Evolutionary conservation across 1,140 invertebrate genomes (phyloP).

Genomic region (Caenorhabditis latens): DNA sequence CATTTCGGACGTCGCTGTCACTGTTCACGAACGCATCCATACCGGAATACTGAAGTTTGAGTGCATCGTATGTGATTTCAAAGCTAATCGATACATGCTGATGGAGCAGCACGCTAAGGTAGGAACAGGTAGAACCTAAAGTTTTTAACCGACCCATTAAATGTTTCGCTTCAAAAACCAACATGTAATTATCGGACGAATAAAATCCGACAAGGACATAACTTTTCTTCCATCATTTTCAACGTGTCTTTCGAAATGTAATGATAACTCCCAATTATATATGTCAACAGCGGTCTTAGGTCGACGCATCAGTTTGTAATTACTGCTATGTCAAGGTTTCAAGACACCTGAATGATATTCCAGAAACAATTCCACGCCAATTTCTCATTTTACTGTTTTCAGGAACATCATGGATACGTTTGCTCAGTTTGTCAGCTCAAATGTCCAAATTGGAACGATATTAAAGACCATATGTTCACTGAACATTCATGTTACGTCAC

Average conservation of each 20-base stretch:
- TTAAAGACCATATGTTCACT: conserved; percentile 75
- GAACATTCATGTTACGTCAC: conserved; percentile 77
- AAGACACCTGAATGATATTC: neutral
- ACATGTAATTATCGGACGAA: neutral
- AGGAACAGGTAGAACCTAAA: neutral
- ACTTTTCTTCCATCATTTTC: neutral
- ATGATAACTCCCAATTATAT: neutral
- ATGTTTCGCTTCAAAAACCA: neutral
- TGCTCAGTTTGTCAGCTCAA: conserved; percentile 75
- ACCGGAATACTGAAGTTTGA: conserved; percentile 78
- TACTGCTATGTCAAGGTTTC: no score
- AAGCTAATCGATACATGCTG: conserved; percentile 74
- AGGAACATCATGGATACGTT: conserved; percentile 77
- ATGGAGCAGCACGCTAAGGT: conserved; percentile 75
- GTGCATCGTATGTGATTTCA: conserved; percentile 77
- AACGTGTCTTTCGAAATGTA: neutral
- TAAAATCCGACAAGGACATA: neutral
- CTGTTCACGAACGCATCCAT: conserved; percentile 74
- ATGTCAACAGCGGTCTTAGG: neutral
- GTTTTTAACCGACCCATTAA: conserved; percentile 2
- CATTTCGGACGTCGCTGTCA: conserved; percentile 74
- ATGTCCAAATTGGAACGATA: conserved; percentile 75
- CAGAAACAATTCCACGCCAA: no score
- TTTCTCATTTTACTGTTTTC: conserved; percentile 19
- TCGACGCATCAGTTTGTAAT: no score